A percentile compares a stretch with the other conserved stretches of the same genome.
These are phyloP conservation scores for Eilema depressum DNA, from an alignment of 2,888 invertebrate species.

Conservation along the genomic window DNA sequence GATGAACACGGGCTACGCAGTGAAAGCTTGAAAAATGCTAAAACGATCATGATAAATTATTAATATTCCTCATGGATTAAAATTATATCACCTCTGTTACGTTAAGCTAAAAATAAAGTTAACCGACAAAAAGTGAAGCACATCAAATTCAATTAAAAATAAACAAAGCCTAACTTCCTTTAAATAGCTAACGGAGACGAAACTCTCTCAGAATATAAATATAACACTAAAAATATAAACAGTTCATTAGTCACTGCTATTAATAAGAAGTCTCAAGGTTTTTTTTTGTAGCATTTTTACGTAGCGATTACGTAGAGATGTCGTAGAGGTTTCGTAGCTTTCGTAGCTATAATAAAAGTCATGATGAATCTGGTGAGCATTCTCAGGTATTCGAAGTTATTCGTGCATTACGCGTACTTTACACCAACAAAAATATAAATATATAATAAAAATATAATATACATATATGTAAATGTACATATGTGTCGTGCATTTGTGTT, in stretches of 20 bases:
- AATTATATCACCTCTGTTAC: too few relatives aligned
- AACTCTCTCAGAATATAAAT: not conserved
- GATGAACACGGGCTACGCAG: too few relatives aligned
- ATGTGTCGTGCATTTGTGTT: too few relatives aligned
- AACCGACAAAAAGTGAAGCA: not conserved
- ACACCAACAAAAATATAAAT: too few relatives aligned
- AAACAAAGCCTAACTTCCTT: not conserved
- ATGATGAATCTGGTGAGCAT: not conserved
- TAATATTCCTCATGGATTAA: too few relatives aligned
- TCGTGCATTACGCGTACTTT: too few relatives aligned
- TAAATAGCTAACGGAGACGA: not conserved
- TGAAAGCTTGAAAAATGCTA: too few relatives aligned
- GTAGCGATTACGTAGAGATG: constrained; percentile 15
- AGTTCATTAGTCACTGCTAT: not conserved
- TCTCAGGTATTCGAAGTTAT: too few relatives aligned
- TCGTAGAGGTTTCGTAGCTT: constrained; percentile 12
- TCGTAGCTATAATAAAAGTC: constrained; percentile 11
- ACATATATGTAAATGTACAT: too few relatives aligned
- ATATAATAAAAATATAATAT: too few relatives aligned
- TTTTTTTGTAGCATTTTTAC: not conserved
- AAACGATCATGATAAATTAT: too few relatives aligned
- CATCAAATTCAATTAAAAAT: not conserved
- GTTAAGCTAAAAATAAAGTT: too few relatives aligned
- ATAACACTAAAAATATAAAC: not conserved
- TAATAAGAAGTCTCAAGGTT: not conserved